phyloP scores from a whole-genome alignment of 2,113 vertebrate species.

The Oostethus manadensis region DNA sequence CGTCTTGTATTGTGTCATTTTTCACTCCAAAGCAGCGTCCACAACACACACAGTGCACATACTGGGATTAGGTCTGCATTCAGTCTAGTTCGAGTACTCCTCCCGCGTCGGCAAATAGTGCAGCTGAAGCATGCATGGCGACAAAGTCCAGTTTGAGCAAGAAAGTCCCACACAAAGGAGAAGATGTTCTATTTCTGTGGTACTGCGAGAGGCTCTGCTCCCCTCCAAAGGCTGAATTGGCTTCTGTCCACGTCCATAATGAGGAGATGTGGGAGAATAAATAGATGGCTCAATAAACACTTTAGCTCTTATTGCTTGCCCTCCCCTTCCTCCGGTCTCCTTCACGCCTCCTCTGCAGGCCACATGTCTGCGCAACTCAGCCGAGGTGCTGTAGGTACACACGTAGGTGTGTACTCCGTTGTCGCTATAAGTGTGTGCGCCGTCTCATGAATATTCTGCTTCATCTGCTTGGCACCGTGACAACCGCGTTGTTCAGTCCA shows the following conservation, averaged over 20 bases:
- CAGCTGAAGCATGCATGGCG: too few species aligned
- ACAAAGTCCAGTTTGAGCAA: too few species aligned
- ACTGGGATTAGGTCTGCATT: too few species aligned
- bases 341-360: slow-evolving; percentile 30
- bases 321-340: slow-evolving; percentile 49
- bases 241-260: slow-evolving; percentile 77
- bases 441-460: slow-evolving; percentile 69
- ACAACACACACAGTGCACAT: too few species aligned
- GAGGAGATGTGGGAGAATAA: slow-evolving; percentile 76
- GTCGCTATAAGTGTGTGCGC: slow-evolving; percentile 20
- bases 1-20: too few species aligned
- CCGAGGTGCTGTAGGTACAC: slow-evolving; percentile 42
- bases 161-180: too few species aligned
- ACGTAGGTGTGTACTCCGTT: slow-evolving; percentile 33
- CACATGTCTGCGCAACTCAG: slow-evolving; percentile 55
- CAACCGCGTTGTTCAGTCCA: too few species aligned
- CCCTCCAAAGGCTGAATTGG: slow-evolving; percentile 66
- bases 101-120: too few species aligned
- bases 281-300: slow-evolving; percentile 80
- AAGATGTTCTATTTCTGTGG: too few species aligned
- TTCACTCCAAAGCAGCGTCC: too few species aligned
- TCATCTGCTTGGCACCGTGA: slow-evolving; percentile 58
- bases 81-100: too few species aligned
- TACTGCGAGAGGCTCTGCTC: not conserved
- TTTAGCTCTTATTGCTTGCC: slow-evolving; percentile 74